These are phyloP conservation scores for Scyliorhinus canicula DNA, from an alignment of 2,797 vertebrate genomes.

Conservation along the genomic window DNA sequence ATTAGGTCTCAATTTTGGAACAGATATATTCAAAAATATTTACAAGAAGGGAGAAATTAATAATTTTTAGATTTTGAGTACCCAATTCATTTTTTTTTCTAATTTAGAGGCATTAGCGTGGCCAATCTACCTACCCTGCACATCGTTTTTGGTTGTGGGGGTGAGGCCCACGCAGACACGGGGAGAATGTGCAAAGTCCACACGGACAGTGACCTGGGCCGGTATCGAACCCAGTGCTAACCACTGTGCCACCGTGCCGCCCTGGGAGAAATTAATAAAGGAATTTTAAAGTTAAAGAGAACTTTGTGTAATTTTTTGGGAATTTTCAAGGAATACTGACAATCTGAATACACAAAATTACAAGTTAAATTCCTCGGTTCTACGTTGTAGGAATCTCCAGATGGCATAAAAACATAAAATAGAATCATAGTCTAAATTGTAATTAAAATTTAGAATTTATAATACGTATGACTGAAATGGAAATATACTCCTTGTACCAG, in stretches of 20 bases:
- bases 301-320: neutral
- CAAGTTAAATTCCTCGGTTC: neutral
- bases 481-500: neutral
- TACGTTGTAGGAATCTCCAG: neutral
- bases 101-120: no score
- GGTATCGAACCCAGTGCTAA: no score
- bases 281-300: neutral
- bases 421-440: neutral
- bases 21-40: neutral
- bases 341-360: neutral
- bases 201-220: no score
- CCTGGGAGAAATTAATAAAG: neutral
- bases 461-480: neutral
- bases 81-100: no score
- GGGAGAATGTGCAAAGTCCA: no score
- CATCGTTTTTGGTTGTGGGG: no score
- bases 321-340: neutral
- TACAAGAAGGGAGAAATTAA: neutral
- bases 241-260: no score
- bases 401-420: neutral
- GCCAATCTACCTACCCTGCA: no score
- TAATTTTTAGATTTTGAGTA: no score
- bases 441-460: neutral
- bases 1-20: neutral
- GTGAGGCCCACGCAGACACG: no score